Percentiles rank a stretch among this genome's conserved stretches.
Conservation (phyloP, 2,797 vertebrate genomes). For the Rousettus madagascariensis region DNA sequence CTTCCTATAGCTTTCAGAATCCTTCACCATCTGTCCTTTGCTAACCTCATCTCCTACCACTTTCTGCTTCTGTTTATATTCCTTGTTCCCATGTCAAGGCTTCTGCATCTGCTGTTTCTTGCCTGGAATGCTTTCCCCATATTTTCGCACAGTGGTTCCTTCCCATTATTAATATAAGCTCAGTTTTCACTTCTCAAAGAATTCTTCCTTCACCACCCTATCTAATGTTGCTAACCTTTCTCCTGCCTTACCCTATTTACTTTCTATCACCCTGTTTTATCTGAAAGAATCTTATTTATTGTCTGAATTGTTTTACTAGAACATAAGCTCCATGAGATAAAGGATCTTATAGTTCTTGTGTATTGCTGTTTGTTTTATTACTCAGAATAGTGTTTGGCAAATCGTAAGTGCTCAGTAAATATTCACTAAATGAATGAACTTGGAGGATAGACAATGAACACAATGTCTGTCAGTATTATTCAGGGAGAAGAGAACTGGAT, state of each 20-base stretch:
- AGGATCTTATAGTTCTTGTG: not conserved
- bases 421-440: not conserved
- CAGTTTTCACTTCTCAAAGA: not conserved
- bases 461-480: not conserved
- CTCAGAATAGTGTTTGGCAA: not conserved
- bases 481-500: not conserved
- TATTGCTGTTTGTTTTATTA: not conserved
- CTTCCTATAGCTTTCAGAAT: not conserved
- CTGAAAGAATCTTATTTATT: not conserved
- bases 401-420: not conserved
- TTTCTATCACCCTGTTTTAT: not conserved
- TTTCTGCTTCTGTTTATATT: not conserved
- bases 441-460: not conserved
- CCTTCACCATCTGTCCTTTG: not conserved
- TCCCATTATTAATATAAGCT: not conserved
- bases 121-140: not conserved
- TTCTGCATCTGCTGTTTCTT: not conserved
- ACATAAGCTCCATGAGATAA: not conserved
- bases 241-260: not conserved
- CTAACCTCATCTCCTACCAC: not conserved
- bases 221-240: not conserved
- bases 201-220: not conserved
- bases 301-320: not conserved
- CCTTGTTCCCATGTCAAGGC: not conserved
- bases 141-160: not conserved